Base-by-base conservation (phyloP, 2,113 vertebrate genomes). In the Trematomus loennbergii region DNA sequence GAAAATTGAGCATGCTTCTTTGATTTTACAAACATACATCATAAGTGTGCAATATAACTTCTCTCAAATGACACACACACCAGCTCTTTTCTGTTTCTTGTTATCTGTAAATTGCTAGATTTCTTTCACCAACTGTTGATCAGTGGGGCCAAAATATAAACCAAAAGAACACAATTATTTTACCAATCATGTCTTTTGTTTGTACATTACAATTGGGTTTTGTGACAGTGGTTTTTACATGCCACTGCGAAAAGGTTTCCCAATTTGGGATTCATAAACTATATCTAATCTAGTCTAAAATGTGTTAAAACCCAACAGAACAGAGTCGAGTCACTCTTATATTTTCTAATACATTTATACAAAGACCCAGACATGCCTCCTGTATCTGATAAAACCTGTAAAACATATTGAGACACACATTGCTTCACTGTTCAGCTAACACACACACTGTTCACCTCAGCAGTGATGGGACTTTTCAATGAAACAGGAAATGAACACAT, bases 401-500 rank as follows among this genome's bases (percentile, higher is more conserved):
- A 25, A 70, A 40, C 58, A 40, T 40, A 40, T 40, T 40, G 36
- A 40, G 5, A 13, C 67, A 48, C 10, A 10, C 15, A 33, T 20
- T 53, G 8, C 17, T 11, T 48, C 22, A 36, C 29, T 9, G 13
- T 20, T 33, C 3, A 59, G 53, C n/a, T 36, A 15, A 60, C 9
- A 40, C 71, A 66, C 52, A 53, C 36, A 58, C 69, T 36, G 33
- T 29, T 45, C 49, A 2, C 15, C 0, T 20, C 45, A 33, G 36
- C 36, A 59, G 8, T 63, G 11, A 45, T 45, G 9, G 46, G 12
- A 15, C 5, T 55, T 62, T 55, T 54, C 22, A 54, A 9, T 63
- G 17, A 71, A 58, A 76, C 40, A 57, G 29, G 61, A 75, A 75
- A 75, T 65, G 1, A 65, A 36, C 25, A 58, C 18, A 59, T 66